Evolutionary conservation across 2,888 invertebrate genomes (phyloP).

Genomic region (Biston stratarius): DNA sequence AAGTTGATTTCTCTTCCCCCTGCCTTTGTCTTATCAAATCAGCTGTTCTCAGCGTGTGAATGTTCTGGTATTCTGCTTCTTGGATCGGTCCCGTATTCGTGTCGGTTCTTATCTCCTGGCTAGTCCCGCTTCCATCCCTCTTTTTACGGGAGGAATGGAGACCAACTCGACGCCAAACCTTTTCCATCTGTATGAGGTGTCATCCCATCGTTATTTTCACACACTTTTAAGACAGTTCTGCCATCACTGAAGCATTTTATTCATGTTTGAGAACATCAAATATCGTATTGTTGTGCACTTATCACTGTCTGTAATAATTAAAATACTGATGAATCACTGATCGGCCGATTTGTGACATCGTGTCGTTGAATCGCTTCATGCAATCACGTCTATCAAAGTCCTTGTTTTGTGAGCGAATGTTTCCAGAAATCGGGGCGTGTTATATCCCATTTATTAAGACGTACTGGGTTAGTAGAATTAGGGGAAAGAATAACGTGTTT

Average conservation of each 20-base stretch:
- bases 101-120: slow-evolving; percentile 64
- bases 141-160: slow-evolving; percentile 87
- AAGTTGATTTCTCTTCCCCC: slow-evolving; percentile 82
- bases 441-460: slow-evolving; percentile 74
- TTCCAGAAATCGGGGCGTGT: slow-evolving; percentile 61
- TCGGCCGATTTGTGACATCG: slow-evolving; percentile 76
- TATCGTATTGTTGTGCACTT: slow-evolving; percentile 11
- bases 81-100: slow-evolving; percentile 61
- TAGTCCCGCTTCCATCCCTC: slow-evolving; percentile 85
- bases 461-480: slow-evolving; percentile 83
- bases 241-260: slow-evolving; percentile 14
- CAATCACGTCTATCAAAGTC: slow-evolving; percentile 29
- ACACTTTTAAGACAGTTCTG: slow-evolving; percentile 28
- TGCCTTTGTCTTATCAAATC: slow-evolving; percentile 82
- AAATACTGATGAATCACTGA: slow-evolving; percentile 65
- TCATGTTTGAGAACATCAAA: slow-evolving; percentile 1
- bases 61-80: slow-evolving; percentile 83
- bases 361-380: slow-evolving; percentile 49
- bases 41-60: slow-evolving; percentile 82
- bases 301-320: slow-evolving; percentile 48
- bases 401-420: slow-evolving; percentile 27
- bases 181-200: slow-evolving; percentile 84
- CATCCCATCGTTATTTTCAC: slow-evolving; percentile 79
- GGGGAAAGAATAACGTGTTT: slow-evolving; percentile 84
- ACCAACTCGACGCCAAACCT: slow-evolving; percentile 86